Evolutionary conservation across 2,888 invertebrate species (phyloP).

Genomic region (Rhogogaster chlorosoma): DNA sequence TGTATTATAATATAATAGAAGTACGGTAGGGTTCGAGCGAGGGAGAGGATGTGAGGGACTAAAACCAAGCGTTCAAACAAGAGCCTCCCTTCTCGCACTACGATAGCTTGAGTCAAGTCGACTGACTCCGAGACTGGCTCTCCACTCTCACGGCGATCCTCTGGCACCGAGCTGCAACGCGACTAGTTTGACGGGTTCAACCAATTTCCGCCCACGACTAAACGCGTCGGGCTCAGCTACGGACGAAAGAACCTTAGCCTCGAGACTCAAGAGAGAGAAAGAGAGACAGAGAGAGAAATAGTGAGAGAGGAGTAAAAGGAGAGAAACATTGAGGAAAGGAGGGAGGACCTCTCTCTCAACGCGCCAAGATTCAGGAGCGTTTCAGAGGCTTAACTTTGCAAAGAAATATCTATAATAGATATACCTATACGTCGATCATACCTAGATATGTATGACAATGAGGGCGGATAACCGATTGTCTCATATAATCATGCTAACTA

Average conservation of each 20-base stretch:
- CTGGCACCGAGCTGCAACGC: slow-evolving; percentile 58
- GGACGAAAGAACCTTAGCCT: slow-evolving; percentile 33
- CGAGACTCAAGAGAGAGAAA: slow-evolving; percentile 40
- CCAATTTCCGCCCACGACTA: slow-evolving; percentile 73
- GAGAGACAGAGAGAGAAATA: slow-evolving; percentile 31
- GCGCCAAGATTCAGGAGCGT: slow-evolving; percentile 23
- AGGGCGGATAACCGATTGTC: slow-evolving; percentile 1
- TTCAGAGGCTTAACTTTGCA: neutral
- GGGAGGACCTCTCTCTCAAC: slow-evolving; percentile 6
- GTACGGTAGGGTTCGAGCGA: neutral
- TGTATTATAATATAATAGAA: neutral
- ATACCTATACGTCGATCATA: neutral
- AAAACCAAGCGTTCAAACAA: slow-evolving; percentile 8
- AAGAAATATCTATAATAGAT: neutral
- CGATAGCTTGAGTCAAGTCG: slow-evolving; percentile 40
- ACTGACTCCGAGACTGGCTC: slow-evolving; percentile 43
- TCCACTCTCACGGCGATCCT: slow-evolving; percentile 47
- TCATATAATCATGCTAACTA: neutral
- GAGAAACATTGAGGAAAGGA: slow-evolving; percentile 18
- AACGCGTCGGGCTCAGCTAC: slow-evolving; percentile 53
- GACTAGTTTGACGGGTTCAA: slow-evolving; percentile 72
- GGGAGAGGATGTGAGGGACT: neutral
- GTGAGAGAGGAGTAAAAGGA: slow-evolving; percentile 3
- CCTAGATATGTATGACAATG: neutral
- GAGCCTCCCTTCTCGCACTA: slow-evolving; percentile 30